Base-by-base conservation (phyloP, 2,113 vertebrate species). In the Paralichthys olivaceus region DNA sequence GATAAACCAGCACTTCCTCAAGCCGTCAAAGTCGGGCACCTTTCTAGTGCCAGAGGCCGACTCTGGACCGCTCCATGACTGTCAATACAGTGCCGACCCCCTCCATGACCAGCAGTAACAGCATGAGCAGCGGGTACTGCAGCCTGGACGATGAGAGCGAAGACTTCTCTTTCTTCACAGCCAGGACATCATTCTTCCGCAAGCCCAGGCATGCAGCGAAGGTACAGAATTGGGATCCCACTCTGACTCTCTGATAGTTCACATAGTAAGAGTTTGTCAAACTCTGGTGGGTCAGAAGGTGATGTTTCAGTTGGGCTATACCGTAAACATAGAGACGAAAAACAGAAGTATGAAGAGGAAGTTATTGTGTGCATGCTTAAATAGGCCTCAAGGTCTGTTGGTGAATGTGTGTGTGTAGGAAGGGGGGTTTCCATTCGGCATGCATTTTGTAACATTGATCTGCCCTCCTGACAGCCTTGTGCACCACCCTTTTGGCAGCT, bases 111-210 rank as follows among this genome's bases (percentile, higher is more conserved):
- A 92, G 91, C 90, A 95, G 94, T 89, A 93, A 95, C 95, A 98
- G 96, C 94, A 97, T 97, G 97, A 99, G 97, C 95, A 98, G 97
- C 84, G 97, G 97, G 66, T 98, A 98, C 95, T 96, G 97, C 87
- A 99, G 98, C 93, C 95, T 95, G 95, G 98, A 99, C 20, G 97
- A 99, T 62, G 98, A 98, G 40, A 95, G 94, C 53, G 98, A 98
- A 57, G 97, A 98, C 49, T 96, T 92, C 73, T 83, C 94, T 73
- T 99, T 98, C 93, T 98, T 99, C 93, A 99, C 98, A 0, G 98
- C 98, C 45, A 99, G 97, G 93, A 97, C 96, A 89, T 95, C 97
- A 26, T 96, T 99, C 77, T 98, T 98, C 92, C 93, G 90, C 84
- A 95, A 84, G 60, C 12, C 91, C 89, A 96, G 93, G 80, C 86